A percentile compares a stretch with the other conserved stretches of the same genome.
phyloP scores from a whole-genome alignment of 2,113 vertebrate species.

The Aleadryas rufinucha region DNA sequence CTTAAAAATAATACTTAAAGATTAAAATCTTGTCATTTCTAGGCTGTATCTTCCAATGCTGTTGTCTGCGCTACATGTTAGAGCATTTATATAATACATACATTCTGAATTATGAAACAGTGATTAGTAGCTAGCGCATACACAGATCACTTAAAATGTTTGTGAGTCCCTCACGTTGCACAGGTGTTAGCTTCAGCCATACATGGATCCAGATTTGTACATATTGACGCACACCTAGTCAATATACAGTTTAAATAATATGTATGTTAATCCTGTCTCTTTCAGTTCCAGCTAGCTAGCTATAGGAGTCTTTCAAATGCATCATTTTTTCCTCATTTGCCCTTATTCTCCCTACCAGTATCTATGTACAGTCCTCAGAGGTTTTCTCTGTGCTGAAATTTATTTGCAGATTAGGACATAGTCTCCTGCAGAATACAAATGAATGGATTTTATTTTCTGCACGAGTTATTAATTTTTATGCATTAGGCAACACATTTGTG shows the following conservation, averaged over 20 bases:
- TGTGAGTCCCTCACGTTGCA: neutral
- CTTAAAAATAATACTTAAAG: neutral
- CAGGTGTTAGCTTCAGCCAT: neutral
- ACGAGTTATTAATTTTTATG: neutral
- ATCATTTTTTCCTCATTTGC: neutral
- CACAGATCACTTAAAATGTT: accelerated
- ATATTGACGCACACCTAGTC: neutral
- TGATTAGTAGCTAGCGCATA: neutral
- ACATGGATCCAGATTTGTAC: neutral
- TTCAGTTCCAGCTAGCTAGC: neutral
- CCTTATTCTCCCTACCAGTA: neutral
- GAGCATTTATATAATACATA: neutral
- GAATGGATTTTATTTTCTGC: constrained; percentile 26
- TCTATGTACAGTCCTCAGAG: neutral
- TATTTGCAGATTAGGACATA: constrained; percentile 14
- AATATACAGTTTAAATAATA: neutral
- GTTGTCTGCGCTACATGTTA: neutral
- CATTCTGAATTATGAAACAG: neutral
- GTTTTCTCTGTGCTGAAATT: neutral
- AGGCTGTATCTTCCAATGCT: neutral
- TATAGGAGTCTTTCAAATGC: neutral
- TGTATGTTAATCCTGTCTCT: neutral
- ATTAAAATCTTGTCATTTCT: neutral
- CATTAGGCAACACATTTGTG: neutral
- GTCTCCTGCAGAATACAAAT: constrained; percentile 19